phyloP scores from a whole-genome alignment of 2,113 vertebrate species.

The Oryzias curvinotus region DNA sequence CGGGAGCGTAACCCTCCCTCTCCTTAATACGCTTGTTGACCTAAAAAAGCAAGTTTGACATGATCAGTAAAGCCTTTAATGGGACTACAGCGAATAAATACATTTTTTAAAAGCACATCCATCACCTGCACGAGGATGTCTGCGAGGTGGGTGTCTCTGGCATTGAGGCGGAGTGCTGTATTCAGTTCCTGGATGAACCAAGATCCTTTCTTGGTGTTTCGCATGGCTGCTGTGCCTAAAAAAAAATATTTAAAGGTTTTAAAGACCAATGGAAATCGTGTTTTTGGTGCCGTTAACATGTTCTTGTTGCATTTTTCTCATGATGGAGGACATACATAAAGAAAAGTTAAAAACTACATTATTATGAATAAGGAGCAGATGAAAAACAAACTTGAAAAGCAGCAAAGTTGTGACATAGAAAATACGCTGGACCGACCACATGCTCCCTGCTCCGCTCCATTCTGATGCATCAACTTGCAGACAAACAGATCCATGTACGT shows the following conservation, averaged over 20 bases:
- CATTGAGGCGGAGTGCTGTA: conserved; percentile 81
- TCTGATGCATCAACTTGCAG: too few relatives aligned
- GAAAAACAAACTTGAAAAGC: too few relatives aligned
- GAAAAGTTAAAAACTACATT: too few relatives aligned
- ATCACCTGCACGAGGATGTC: conserved; percentile 94
- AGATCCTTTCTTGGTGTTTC: conserved; percentile 94
- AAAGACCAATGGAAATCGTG: background rate
- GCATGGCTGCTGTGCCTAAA: conserved; percentile 91
- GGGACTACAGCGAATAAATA: background rate
- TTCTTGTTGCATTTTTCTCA: too few relatives aligned
- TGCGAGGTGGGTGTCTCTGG: conserved; percentile 88
- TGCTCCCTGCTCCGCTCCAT: too few relatives aligned
- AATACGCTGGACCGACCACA: too few relatives aligned
- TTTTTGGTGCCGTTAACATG: too few relatives aligned
- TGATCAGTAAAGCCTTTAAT: background rate
- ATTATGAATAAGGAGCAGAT: too few relatives aligned
- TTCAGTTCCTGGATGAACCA: conserved; percentile 95
- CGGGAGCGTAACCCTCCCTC: conserved; percentile 92
- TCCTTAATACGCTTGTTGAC: conserved; percentile 91
- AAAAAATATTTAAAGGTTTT: conserved; percentile 16
- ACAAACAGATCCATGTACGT: too few relatives aligned
- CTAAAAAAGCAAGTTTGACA: conserved; percentile 59
- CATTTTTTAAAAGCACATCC: rapidly evolving
- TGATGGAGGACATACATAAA: too few relatives aligned
- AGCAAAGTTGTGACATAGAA: too few relatives aligned